Conservation (phyloP, 2,797 vertebrate species). For the Orestias chungarensis region DNA sequence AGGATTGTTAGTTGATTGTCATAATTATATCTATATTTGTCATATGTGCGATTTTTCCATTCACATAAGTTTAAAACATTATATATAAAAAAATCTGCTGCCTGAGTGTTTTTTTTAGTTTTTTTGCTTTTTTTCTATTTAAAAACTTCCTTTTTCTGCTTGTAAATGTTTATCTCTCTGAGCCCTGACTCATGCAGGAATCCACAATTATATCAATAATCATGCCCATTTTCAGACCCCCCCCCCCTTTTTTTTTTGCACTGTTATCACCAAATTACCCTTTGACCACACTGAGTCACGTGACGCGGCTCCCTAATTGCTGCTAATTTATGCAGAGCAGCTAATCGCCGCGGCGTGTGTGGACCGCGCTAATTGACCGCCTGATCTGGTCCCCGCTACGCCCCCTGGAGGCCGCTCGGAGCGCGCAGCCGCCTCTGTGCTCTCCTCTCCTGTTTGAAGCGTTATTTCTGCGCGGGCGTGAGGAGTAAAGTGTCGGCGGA, state of each 20-base stretch:
- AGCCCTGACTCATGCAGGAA: background rate
- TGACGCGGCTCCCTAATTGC: conserved; percentile 21
- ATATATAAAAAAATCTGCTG: too few species aligned
- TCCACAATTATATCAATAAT: conserved; percentile 5
- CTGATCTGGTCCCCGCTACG: conserved; percentile 33
- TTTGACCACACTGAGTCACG: conserved; percentile 21
- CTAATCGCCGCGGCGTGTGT: conserved; percentile 36
- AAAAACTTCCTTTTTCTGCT: background rate
- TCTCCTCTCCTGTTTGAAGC: conserved; percentile 17
- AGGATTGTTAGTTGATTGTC: too few species aligned
- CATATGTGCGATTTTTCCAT: too few species aligned
- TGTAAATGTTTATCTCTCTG: background rate
- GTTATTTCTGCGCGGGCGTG: conserved; percentile 48
- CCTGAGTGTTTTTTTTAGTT: background rate
- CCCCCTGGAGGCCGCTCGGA: conserved; percentile 61
- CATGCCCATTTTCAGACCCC: background rate
- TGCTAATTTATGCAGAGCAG: conserved; percentile 45
- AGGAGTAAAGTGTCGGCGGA: conserved; percentile 65
- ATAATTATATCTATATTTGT: too few species aligned
- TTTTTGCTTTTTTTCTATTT: background rate
- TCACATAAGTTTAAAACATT: too few species aligned
- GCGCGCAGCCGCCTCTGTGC: background rate
- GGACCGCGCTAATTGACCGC: conserved; percentile 44
- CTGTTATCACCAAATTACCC: conserved; percentile 15
- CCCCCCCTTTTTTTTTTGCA: conserved; percentile 4